Percentiles rank a stretch among this genome's conserved stretches.
Conservation (phyloP, 1,140 invertebrate genomes). For the Rhysida immarginata region DNA sequence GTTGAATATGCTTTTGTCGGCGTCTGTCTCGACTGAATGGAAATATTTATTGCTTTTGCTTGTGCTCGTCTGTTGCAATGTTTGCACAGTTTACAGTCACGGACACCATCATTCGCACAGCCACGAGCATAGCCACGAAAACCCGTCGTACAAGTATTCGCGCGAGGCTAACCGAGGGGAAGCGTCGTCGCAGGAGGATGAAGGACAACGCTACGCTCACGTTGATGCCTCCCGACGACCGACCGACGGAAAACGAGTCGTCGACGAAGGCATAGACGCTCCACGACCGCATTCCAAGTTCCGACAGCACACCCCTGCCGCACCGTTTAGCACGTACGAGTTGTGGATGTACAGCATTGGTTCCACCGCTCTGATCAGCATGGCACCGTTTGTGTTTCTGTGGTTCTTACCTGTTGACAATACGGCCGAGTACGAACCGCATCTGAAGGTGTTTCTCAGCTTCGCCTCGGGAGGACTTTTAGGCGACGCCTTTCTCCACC, state of each 20-base stretch:
- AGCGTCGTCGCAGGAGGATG: no score
- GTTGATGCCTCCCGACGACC: conserved; percentile 9
- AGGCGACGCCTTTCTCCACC: conserved; percentile 89
- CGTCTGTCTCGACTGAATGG: no score
- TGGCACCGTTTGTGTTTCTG: conserved; percentile 83
- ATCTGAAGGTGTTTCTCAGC: conserved; percentile 75
- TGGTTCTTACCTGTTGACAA: conserved; percentile 87
- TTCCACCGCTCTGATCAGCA: conserved; percentile 82
- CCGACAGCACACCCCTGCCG: conserved; percentile 10
- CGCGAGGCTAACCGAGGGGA: conserved; percentile 52
- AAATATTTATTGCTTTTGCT: no score
- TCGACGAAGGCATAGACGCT: conserved; percentile 2
- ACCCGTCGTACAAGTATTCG: conserved; percentile 56
- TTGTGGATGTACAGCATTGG: conserved; percentile 68
- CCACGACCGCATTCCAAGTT: conserved; percentile 13
- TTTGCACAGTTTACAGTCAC: conserved; percentile 26
- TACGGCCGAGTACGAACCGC: conserved; percentile 58
- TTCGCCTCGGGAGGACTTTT: conserved; percentile 89
- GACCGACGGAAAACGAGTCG: conserved; percentile 13
- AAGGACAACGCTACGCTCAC: conserved; percentile 22
- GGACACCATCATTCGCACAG: conserved; percentile 27
- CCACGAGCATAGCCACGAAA: conserved; percentile 29
- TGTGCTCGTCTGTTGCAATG: no score
- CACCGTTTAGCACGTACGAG: conserved; percentile 12
- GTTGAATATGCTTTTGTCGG: no score